Evolutionary conservation across 2,888 invertebrate genomes (phyloP).

Genomic region (Watsonalla cultraria): DNA sequence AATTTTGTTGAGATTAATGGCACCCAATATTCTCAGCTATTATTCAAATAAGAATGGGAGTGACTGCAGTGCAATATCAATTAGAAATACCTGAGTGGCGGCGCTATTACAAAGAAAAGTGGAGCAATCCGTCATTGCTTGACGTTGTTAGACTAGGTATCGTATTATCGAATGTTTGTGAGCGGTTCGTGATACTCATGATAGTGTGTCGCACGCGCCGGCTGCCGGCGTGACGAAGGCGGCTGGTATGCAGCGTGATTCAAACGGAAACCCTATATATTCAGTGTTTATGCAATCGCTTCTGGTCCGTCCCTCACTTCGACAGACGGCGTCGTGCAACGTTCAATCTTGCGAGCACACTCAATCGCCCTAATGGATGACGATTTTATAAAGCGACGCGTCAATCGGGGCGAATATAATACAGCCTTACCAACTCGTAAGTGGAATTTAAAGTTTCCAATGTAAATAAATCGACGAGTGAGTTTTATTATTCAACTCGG

Average conservation of each 20-base stretch:
- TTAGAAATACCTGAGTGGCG: slow-evolving; percentile 45
- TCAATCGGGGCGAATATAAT: too few relatives aligned
- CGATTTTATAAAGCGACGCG: slow-evolving; percentile 14
- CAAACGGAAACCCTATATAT: slow-evolving; percentile 75
- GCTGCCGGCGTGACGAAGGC: slow-evolving; percentile 65
- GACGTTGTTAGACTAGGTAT: slow-evolving; percentile 48
- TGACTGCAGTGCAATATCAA: slow-evolving; percentile 52
- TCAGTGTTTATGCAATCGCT: slow-evolving; percentile 69
- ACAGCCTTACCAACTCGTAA: too few relatives aligned
- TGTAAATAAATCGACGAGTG: slow-evolving; percentile 19
- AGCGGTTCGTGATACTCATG: slow-evolving; percentile 54
- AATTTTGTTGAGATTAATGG: slow-evolving; percentile 28
- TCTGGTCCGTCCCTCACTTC: slow-evolving; percentile 60
- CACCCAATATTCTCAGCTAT: slow-evolving; percentile 37
- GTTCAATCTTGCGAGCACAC: slow-evolving; percentile 35
- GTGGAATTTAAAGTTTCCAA: slow-evolving; percentile 21
- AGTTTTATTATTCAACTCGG: slow-evolving; percentile 37
- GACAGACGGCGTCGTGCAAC: slow-evolving; percentile 45
- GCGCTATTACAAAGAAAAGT: slow-evolving; percentile 31
- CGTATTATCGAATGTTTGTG: slow-evolving; percentile 47
- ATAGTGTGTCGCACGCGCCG: slow-evolving; percentile 64
- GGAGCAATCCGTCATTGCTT: slow-evolving; percentile 47
- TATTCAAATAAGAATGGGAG: slow-evolving; percentile 40
- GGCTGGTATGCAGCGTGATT: slow-evolving; percentile 74
- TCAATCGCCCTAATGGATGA: slow-evolving; percentile 25